Base-by-base conservation (phyloP, 23 tunicate species). In the Aplidium turbinatum region DNA sequence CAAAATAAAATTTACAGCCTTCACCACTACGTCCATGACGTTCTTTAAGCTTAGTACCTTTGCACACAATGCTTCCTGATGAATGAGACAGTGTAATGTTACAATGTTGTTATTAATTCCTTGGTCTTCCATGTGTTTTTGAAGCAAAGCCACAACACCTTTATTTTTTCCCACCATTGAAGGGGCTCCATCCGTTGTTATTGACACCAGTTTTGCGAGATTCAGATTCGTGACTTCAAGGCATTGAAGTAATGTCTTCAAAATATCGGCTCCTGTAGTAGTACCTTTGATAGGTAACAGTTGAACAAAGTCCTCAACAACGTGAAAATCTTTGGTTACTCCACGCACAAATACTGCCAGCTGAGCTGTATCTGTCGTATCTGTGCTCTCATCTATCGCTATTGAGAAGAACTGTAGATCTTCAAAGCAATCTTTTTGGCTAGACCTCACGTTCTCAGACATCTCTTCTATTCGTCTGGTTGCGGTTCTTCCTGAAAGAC, bases 31-130 rank as follows among this genome's bases (percentile, higher is more conserved):
- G 73, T 47, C 56, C 93, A 85, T 78, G 25, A 79, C 93, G 28
- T 22, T 35, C 56, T 86, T 80, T 38, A 80, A 70, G 55, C 28
- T 53, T 54, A 78, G 20, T 55, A 30, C 39, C 79, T 60, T 86
- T 27, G 94, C 80, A 30, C 86, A 80, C 81, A 86, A 79, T 60
- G 85, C 81, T 58, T 86, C 86, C 71, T 86, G 85, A 75, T 79
- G 76, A 73, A 86, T 86, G 24, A 79, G 6, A 53, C 92, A 85
- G 65, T 78, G 79, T 50, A 63, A 48, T 24, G 63, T 78, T 42
- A 38, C 32, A 40, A 84, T 75, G 29, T 55, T 68, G 60, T 67
- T 31, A 66, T 76, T 30, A 31, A 34, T 20, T 67, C 82, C 90
- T 32, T 25, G 60, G 20, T 31, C 62, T 77, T 78, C 64, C 83